Base-by-base conservation (phyloP, 2,797 vertebrate genomes). In the Pelochelys cantorii region DNA sequence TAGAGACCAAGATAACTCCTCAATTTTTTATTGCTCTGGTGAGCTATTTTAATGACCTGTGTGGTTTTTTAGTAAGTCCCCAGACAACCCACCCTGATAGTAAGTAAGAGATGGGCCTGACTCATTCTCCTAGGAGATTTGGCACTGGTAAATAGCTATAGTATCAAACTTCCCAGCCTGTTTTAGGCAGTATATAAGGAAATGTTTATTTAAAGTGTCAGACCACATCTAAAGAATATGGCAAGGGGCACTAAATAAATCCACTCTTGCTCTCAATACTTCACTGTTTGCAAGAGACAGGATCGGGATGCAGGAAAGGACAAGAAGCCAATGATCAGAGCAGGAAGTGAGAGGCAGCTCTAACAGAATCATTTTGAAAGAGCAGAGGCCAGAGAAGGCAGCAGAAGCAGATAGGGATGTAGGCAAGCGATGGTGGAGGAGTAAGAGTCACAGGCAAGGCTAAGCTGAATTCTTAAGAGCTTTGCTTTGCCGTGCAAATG, bases 91-190 rank as follows among this genome's bases (percentile, higher is more conserved):
- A 83, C 94, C 65, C 55, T 84, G 42, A 12, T 60, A 85, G 54
- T 86, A 94, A 93, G 90, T 74, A 91, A 94, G 84, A 59, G 55
- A 80, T 71, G 79, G 12, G 79, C 31, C 34, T 79, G 88, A 94
- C 81, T 34, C 81, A 71, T n/a, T 57, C 65, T 71, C 42, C 34
- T 57, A 56, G 42, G 37, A 37, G 85, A 91, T 86, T 91, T 85
- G 81, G 71, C 48, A 48, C 1, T 29, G 79, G 27, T 79, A 10
- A 54, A 15, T 87, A 74, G 29, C 83, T 5, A 2, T 79, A 81
- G 85, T n/a, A 42, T 29, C 60, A 82, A 60, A 7, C 4, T 59
- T 34, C 87, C 74, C 57, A 10, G 12, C 11, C 71, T 22, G 2
- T 53, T n/a, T 59, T 59, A 85, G 89, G 6, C 13, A 0, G 1